Base-by-base conservation (phyloP, 2,113 vertebrate genomes). In the Pan paniscus region DNA sequence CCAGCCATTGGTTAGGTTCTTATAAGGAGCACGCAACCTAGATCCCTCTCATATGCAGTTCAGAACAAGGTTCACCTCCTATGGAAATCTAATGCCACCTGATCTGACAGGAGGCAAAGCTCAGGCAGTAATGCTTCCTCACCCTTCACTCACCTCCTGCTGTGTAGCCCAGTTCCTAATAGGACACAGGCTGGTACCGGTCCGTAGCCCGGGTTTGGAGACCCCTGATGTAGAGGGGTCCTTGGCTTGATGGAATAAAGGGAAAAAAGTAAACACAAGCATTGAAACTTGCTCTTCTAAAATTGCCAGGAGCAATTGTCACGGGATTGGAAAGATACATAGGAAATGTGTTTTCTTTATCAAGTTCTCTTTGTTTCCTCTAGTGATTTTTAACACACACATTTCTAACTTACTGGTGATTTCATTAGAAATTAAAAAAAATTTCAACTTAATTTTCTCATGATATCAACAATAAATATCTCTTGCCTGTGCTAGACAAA, bases 291-390 rank as follows among this genome's bases (percentile, higher is more conserved):
- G 14, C 46, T 91, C 67, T 81, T 94, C 81, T 52, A 93, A 48
- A 81, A 81, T 48, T 72, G 22, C 23, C 46, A 81, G 20, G 20
- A 73, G 84, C 76, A 85, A 23, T 50, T 89, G 75, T 78, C 89
- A 81, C 9, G 52, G 43, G 84, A 43, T 27, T 91, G 32, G 27
- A 89, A 91, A 81, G 57, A 82, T 20, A 72, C 35, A 78, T 4
- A 92, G 81, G 43, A 95, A 93, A 93, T 55, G 32, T 81, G 25
- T 79, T 90, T 85, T 84, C 96, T n/a, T 89, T 81, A 68, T 89
- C 27, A 59, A 90, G 27, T 87, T 72, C 10, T 76, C 35, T 93
- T 73, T 67, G 67, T 94, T 96, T 76, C 57, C 23, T 55, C 64
- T 82, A 89, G 46, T 55, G 40, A 81, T 89, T 97, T 91, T 72